Conservation (phyloP, 2,797 vertebrate species). For the Scarus forsteni region DNA sequence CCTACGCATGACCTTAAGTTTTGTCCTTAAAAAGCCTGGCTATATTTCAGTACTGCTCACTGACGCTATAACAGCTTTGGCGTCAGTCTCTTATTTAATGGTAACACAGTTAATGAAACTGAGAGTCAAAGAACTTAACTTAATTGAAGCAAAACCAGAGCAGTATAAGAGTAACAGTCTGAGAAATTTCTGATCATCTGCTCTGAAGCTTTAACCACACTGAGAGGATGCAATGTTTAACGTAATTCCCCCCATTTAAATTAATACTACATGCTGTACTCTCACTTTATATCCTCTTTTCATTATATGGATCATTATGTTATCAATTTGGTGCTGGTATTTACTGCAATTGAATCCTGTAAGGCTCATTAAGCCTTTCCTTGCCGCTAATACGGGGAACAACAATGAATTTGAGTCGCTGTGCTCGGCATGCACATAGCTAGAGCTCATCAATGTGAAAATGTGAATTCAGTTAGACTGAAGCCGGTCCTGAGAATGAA, state of each 20-base stretch:
- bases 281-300: conserved; percentile 66
- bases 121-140: too few relatives aligned
- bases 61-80: too few relatives aligned
- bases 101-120: too few relatives aligned
- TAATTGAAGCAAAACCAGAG: too few relatives aligned
- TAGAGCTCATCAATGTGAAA: conserved; percentile 32
- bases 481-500: conserved; percentile 51
- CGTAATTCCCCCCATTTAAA: conserved; percentile 53
- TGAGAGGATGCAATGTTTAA: conserved; percentile 52
- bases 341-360: conserved; percentile 66
- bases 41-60: too few relatives aligned
- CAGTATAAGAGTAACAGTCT: neutral
- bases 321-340: conserved; percentile 63
- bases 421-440: conserved; percentile 16
- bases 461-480: conserved; percentile 28
- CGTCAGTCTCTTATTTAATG: too few relatives aligned
- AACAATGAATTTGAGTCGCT: conserved; percentile 50
- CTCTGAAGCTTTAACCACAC: conserved; percentile 41
- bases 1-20: too few relatives aligned
- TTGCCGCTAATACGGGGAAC: conserved; percentile 54
- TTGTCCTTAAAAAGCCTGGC: too few relatives aligned
- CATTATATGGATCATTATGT: conserved; percentile 78
- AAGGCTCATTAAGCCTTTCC: conserved; percentile 64
- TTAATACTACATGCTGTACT: conserved; percentile 57
- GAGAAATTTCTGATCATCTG: conserved; percentile 15